phyloP scores from a whole-genome alignment of 2,113 vertebrate genomes.

The Antechinus stuartii region DNA sequence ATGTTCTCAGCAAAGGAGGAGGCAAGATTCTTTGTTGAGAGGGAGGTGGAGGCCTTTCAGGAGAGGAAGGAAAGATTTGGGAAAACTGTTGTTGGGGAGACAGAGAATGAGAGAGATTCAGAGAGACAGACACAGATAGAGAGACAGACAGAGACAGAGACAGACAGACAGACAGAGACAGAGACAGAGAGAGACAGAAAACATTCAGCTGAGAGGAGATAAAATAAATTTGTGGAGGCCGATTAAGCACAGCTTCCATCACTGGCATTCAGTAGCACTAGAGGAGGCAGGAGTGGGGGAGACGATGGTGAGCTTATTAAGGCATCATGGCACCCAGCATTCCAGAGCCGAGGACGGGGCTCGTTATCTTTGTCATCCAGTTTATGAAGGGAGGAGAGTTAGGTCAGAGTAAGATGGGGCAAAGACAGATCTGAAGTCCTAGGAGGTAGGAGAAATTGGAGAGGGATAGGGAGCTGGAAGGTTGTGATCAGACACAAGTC shows the following conservation, averaged over 20 bases:
- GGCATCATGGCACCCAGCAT: not conserved
- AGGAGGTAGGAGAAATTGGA: not conserved
- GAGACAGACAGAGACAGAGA: too few relatives aligned
- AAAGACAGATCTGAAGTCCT: not conserved
- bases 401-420: too few relatives aligned
- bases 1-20: not conserved
- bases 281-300: not conserved
- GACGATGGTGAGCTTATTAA: not conserved
- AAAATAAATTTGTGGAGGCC: not conserved
- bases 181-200: not conserved
- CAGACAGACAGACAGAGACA: too few relatives aligned
- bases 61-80: not conserved
- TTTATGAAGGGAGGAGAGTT: not conserved
- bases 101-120: too few relatives aligned
- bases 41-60: not conserved
- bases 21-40: not conserved
- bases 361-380: not conserved
- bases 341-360: not conserved
- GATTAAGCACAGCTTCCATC: not conserved
- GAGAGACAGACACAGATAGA: too few relatives aligned
- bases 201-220: not conserved
- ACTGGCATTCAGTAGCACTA: not conserved
- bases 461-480: not conserved
- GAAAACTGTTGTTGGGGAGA: too few relatives aligned
- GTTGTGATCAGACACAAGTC: not conserved